Conservation (phyloP, 1,140 invertebrate species). For the Plectus sambesii region DNA sequence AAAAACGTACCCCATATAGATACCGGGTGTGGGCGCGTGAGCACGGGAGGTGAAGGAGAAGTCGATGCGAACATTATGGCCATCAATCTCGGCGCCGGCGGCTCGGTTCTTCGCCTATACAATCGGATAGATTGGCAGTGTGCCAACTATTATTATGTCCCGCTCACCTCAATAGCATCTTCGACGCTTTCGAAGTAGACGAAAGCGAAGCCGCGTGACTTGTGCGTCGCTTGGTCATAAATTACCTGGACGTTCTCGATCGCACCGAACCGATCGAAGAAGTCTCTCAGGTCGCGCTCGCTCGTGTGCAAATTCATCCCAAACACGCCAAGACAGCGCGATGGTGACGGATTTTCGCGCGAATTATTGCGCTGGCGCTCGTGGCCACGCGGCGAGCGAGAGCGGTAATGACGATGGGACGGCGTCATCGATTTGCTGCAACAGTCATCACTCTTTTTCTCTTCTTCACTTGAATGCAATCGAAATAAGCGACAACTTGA, state of each 20-base stretch:
- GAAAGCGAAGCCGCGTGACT: slow-evolving; percentile 90
- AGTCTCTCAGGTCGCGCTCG: slow-evolving; percentile 23
- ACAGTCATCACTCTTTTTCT: no score
- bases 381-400: no score
- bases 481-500: no score
- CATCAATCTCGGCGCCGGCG: slow-evolving; percentile 84
- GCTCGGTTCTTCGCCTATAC: slow-evolving; percentile 79
- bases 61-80: slow-evolving; percentile 79
- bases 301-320: slow-evolving; percentile 26
- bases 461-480: no score
- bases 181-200: slow-evolving; percentile 79
- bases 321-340: slow-evolving; percentile 25
- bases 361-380: no score
- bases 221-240: slow-evolving; percentile 55
- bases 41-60: slow-evolving; percentile 92
- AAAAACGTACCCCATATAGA: slow-evolving; percentile 99
- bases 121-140: no score
- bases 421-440: no score
- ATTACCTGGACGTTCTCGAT: slow-evolving; percentile 30
- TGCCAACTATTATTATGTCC: no score
- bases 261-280: slow-evolving; percentile 25
- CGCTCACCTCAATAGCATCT: slow-evolving; percentile 74
- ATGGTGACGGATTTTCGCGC: slow-evolving; percentile 21
- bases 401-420: no score
- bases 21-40: slow-evolving; percentile 91